Conservation (phyloP, 2,888 invertebrate species). For the Clunio marinus region DNA sequence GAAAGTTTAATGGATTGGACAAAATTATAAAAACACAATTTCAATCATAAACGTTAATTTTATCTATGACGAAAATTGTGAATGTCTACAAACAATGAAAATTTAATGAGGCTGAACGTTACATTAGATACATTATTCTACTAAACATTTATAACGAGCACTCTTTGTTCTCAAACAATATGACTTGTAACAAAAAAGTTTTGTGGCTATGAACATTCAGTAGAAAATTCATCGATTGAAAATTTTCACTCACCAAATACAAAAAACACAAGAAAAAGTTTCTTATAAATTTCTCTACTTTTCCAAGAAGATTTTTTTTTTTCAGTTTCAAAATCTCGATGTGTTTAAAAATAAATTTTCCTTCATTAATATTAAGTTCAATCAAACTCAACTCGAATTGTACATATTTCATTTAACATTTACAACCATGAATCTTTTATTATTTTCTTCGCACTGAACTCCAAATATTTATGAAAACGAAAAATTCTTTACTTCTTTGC, state of each 20-base stretch:
- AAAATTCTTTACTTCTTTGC: slow-evolving; percentile 2
- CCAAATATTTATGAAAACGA: slow-evolving; percentile 2
- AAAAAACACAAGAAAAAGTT: not conserved
- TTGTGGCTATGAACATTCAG: too few relatives aligned
- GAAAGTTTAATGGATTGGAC: too few relatives aligned
- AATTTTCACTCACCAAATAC: not conserved
- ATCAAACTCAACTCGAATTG: not conserved
- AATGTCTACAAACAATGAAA: not conserved
- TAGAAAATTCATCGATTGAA: too few relatives aligned
- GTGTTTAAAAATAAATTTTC: not conserved
- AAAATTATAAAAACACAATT: too few relatives aligned
- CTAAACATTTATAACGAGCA: slow-evolving; percentile 11
- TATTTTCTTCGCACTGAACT: not conserved
- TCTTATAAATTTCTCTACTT: not conserved
- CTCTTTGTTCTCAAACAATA: too few relatives aligned
- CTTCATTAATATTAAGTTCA: not conserved
- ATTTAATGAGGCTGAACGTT: slow-evolving; percentile 16
- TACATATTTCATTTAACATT: not conserved
- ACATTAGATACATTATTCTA: slow-evolving; percentile 8
- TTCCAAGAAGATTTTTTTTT: not conserved
- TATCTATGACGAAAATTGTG: not conserved
- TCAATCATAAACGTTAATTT: too few relatives aligned
- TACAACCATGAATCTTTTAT: not conserved
- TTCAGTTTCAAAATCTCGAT: not conserved
- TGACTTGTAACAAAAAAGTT: too few relatives aligned